Evolutionary conservation across 2,888 invertebrate species (phyloP).

Genomic region (Troides aeacus): DNA sequence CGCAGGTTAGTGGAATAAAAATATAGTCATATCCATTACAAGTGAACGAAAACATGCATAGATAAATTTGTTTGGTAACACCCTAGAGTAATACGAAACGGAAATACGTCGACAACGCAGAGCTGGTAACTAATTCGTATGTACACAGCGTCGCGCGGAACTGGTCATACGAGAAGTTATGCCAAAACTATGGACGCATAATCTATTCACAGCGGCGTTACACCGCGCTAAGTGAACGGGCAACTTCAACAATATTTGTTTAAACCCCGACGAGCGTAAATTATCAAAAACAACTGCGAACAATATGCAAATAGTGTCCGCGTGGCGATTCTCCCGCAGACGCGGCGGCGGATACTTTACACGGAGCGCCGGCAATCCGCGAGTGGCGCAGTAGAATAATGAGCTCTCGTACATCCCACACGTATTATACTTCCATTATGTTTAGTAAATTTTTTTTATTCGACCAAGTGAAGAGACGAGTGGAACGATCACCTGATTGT

Average conservation of each 20-base stretch:
- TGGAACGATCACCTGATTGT: too few relatives aligned
- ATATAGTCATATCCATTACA: too few relatives aligned
- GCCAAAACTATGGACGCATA: constrained; percentile 27
- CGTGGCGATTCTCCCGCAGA: constrained; percentile 39
- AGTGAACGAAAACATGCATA: too few relatives aligned
- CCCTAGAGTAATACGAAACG: not conserved
- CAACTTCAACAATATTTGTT: constrained; percentile 48
- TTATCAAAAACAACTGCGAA: constrained; percentile 54
- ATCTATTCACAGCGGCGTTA: constrained; percentile 27
- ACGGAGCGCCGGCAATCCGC: constrained; percentile 39
- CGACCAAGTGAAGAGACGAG: too few relatives aligned
- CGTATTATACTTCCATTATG: not conserved
- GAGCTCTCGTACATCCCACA: constrained; percentile 37
- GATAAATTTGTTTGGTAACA: not conserved
- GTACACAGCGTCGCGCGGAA: constrained; percentile 17
- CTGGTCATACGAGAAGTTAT: constrained; percentile 29
- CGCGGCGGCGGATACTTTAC: constrained; percentile 33
- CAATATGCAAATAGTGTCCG: constrained; percentile 57
- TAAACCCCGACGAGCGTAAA: constrained; percentile 43
- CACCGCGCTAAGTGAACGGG: constrained; percentile 30
- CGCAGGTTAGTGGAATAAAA: too few relatives aligned
- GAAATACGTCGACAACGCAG: constrained; percentile 5
- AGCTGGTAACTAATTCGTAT: constrained; percentile 22
- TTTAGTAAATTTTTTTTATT: constrained; percentile 6
- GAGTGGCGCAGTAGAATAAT: constrained; percentile 42